A percentile compares a stretch with the other conserved stretches of the same genome.
Evolutionary conservation across 2,888 invertebrate species (phyloP).

Genomic region (Tenthredo mesomela): DNA sequence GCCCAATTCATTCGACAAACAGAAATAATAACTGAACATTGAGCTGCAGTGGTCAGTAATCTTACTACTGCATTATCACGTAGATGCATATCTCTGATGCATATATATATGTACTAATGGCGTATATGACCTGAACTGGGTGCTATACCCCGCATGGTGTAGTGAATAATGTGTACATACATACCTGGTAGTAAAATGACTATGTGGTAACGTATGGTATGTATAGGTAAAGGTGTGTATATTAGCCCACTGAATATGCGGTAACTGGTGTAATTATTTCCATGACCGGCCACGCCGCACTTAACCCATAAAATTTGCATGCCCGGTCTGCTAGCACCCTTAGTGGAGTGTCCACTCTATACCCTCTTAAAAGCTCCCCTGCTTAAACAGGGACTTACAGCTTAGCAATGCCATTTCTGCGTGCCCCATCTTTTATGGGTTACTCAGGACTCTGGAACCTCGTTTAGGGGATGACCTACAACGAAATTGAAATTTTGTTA

Average conservation of each 20-base stretch:
- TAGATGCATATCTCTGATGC: not conserved
- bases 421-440: conserved; percentile 1
- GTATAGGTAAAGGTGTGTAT: conserved; percentile 60
- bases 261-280: conserved; percentile 71
- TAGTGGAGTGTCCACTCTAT: conserved; percentile 54
- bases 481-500: not conserved
- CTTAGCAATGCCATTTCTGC: conserved; percentile 22
- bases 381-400: conserved; percentile 63
- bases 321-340: conserved; percentile 58
- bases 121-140: not conserved
- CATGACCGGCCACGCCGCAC: conserved; percentile 66
- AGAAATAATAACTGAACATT: not conserved
- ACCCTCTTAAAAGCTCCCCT: conserved; percentile 49
- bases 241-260: conserved; percentile 62
- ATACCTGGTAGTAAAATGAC: conserved; percentile 9
- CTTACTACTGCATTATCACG: not conserved
- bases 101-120: not conserved
- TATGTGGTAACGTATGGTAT: conserved; percentile 35
- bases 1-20: not conserved
- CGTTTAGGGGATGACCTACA: not conserved
- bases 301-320: conserved; percentile 72
- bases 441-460: not conserved
- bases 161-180: no score
- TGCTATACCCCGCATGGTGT: not conserved
- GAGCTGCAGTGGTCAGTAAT: not conserved